Base-by-base conservation (phyloP, 2,113 vertebrate species). In the Vombatus ursinus region DNA sequence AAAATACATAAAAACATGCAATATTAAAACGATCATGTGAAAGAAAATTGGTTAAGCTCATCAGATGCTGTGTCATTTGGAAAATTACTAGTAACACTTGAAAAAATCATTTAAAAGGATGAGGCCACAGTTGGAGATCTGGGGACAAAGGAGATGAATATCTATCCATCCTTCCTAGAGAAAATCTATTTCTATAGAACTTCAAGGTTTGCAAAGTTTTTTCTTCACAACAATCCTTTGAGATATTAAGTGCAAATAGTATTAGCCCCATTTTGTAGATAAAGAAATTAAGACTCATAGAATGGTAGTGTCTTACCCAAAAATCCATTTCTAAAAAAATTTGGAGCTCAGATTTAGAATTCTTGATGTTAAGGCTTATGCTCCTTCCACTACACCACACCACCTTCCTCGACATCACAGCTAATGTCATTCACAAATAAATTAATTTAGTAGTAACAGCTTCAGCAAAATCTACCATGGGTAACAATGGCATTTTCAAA, bases 81-180 rank as follows among this genome's bases (percentile, higher is more conserved):
- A 24, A 91, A 50, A 48, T 50, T 9, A 93, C 11, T 91, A 90
- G 53, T 92, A 77, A 51, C 31, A 6, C 52, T 89, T 91, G 90
- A 77, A 61, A 89, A 93, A 51, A 23, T 47, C 25, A 68, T 9
- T 92, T 96, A 89, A 93, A 92, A 91, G 51, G 1, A 89, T 93
- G 90, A 90, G 19, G 5, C 49, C 52, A 52, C 49, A 68, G 28
- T 91, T 91, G 7, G 47, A 3, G 16, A 24, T 9, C 3, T 92
- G 10, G 44, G 93, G 28, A 47, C 47, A 92, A 92, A 89, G 48
- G 3, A 16, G 12, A n/a, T 50, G 84, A 57, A 89, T 57, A 9
- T 89, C n/a, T 44, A 94, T 91, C 51, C 25, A 52, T 95, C 8
- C 92, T 9, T 92, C 48, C 61, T 92, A 94, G 14, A 31, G 47